Base-by-base conservation (phyloP, 2,797 vertebrate genomes). In the Gambelia wislizenii region DNA sequence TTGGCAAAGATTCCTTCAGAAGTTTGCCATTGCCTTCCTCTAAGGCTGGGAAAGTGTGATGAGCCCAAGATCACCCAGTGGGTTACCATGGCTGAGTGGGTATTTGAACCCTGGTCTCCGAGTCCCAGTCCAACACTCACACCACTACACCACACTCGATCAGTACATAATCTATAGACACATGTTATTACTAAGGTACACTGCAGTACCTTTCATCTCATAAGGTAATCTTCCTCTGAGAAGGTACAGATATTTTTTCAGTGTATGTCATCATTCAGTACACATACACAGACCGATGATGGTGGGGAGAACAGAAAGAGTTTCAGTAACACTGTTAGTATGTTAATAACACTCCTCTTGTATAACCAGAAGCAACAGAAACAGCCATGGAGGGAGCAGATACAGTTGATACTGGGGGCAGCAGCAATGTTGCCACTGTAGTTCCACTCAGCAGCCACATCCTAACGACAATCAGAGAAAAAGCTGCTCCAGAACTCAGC, bases 401-500 rank as follows among this genome's bases (percentile, higher is more conserved):
- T 86, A 87, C 97, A 47, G 97, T 97, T 16, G 98, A 98, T 85
- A 81, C 93, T 0, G 90, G 92, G 0, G 70, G 75, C 10, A 89
- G 90, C 3, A 61, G 69, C 61, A 77, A 79, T 5, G 0, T n/a
- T 64, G 9, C 79, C 36, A 95, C 93, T 18, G 89, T 86, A 54
- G 94, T n/a, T 0, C 13, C 27, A 0, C 95, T 99, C 83, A 94
- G 93, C 0, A 47, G 95, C 90, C 97, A 96, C 72, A 95, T 97
- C 1, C 94, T 98, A 7, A 94, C 95, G 86, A 94, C 96, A 44
- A 95, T 99, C 69, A 98, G 97, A 95, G 97, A 98, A 81, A 99
- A 98, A 96, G 96, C 96, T 1, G 97, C 96, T 18, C 98, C 98
- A 47, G 98, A 99, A 95, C 98, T 98, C 89, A 97, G 98, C 93